phyloP scores from a whole-genome alignment of 2,797 vertebrate species.

The Salarias fasciatus region DNA sequence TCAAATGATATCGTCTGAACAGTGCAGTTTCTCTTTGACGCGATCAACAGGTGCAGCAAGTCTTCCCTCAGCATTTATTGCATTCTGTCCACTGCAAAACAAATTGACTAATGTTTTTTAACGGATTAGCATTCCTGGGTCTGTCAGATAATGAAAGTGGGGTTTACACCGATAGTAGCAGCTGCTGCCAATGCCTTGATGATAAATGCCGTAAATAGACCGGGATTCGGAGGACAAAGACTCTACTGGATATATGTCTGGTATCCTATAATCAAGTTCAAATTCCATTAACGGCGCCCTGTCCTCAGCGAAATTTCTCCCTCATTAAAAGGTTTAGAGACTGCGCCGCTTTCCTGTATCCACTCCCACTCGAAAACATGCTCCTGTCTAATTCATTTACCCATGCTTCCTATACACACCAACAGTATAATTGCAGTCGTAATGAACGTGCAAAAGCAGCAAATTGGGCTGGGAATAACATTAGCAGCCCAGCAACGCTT shows the following conservation, averaged over 20 bases:
- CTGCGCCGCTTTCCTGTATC: conserved; percentile 70
- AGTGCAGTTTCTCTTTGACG: background rate
- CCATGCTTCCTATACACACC: conserved; percentile 80
- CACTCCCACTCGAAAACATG: conserved; percentile 76
- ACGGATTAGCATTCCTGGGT: conserved; percentile 48
- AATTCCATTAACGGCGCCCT: conserved; percentile 80
- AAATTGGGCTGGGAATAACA: conserved; percentile 88
- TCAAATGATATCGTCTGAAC: conserved; percentile 5
- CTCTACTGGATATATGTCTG: conserved; percentile 53
- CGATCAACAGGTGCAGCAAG: conserved; percentile 27
- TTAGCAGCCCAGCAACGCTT: conserved; percentile 70
- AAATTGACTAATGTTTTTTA: conserved; percentile 27
- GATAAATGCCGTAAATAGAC: conserved; percentile 61
- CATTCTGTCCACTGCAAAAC: conserved; percentile 11
- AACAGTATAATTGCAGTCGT: conserved; percentile 86
- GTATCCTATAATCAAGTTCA: conserved; percentile 81
- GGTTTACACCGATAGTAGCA: conserved; percentile 33
- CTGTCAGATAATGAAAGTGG: conserved; percentile 42
- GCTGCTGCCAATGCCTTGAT: conserved; percentile 33
- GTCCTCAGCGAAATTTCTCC: conserved; percentile 81
- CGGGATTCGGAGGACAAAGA: conserved; percentile 53
- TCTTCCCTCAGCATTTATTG: background rate
- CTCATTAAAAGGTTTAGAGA: conserved; percentile 83
- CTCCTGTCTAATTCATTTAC: conserved; percentile 84
- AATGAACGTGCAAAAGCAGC: conserved; percentile 86